Conservation (phyloP, 2,113 vertebrate species). For the Rhinogobius similis region DNA sequence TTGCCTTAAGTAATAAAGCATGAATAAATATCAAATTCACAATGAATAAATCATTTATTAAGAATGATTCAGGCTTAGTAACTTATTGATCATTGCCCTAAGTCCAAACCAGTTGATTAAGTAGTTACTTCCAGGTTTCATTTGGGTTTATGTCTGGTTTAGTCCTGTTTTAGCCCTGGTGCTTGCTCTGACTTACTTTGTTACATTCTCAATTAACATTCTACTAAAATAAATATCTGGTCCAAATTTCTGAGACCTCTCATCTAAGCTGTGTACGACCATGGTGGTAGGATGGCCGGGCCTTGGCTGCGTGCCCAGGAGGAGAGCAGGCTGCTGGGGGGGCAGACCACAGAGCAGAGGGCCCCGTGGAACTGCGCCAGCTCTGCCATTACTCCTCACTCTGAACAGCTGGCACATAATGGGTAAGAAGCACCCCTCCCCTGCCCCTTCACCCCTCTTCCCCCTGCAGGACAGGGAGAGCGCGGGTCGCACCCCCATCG, state of each 20-base stretch:
- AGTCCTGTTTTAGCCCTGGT: not conserved
- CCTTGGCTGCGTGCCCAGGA: constrained; percentile 63
- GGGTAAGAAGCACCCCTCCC: constrained; percentile 55
- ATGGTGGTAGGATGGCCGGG: constrained; percentile 58
- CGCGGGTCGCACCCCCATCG: constrained; percentile 65
- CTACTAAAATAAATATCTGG: no score
- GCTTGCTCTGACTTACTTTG: no score
- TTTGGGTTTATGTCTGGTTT: not conserved
- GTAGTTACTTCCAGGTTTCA: not conserved
- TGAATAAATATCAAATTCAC: no score
- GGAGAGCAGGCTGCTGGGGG: constrained; percentile 4
- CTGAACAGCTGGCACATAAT: constrained; percentile 80
- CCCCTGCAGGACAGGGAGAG: constrained; percentile 67
- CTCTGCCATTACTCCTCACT: constrained; percentile 77
- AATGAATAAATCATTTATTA: no score
- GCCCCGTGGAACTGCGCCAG: constrained; percentile 72
- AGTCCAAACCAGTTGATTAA: no score
- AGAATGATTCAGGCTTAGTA: no score
- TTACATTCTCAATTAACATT: no score
- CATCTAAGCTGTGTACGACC: not conserved
- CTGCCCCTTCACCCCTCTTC: not conserved
- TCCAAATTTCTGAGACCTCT: no score
- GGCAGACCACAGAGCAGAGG: constrained; percentile 57
- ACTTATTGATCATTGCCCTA: no score
- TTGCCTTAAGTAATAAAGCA: no score